Evolutionary conservation across 1,140 invertebrate species (phyloP), one percentile per base, ranked within the genome.

Genomic region (Cecropterus lyciades): DNA sequence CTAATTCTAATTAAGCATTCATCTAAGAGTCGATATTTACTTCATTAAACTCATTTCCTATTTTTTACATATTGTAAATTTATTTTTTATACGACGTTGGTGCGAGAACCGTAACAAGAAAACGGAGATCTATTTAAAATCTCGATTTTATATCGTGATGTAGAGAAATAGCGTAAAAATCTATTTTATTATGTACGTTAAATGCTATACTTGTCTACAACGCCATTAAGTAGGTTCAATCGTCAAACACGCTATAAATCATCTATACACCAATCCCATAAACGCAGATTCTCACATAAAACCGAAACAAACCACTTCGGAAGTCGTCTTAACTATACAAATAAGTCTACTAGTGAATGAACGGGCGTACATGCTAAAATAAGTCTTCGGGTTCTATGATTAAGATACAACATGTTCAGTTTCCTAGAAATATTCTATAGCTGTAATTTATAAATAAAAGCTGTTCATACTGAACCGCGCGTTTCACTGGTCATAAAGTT

Each of bases 311-410:
- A 51, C 17, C 48, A 30, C 48, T 51, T 30, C 48, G 48, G 48
- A 51, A 51, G 24, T 67, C 63, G 63, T 73, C 59, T 69, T 67
- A 64, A 51, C 55, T 63, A 65, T 57, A 53, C 51, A 51, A 57
- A 45, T 59, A 77, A 65, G 53, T 75, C 56, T 67, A 72, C 51
- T 70, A 55, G 57, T 68, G 63, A 76, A 73, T 71, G 66, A 71
- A 71, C 30, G n/a, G n/a, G 7, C 70, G 72, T 75, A 73, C 71
- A 70, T 73, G 65, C 70, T 71, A 71, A 71, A 72, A 65, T 72
- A 75, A 79, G 72, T 77, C 69, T 75, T 79, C 60, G 67, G 52
- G 62, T 74, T 74, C 73, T 78, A 76, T 73, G 55, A 68, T 65
- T 69, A 60, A 57, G 17, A 57, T 57, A 57, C 55, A 57, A 45